Evolutionary conservation across 2,888 invertebrate species (phyloP), one percentile per base, ranked within the genome.

Genomic region (Rhingia rostrata): DNA sequence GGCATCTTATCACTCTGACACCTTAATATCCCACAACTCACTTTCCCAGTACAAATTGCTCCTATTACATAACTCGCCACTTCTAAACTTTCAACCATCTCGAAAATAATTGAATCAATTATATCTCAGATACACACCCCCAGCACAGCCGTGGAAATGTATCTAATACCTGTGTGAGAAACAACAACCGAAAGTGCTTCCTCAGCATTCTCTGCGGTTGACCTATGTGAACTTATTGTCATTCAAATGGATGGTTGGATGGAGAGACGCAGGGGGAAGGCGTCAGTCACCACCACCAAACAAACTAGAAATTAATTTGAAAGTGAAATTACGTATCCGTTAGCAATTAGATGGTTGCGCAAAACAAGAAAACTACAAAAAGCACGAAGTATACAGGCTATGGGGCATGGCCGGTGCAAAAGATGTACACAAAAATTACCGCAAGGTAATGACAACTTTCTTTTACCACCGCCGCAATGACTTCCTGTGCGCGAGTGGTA

Each of bases 241-340:
- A 67, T 69, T 69, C 79, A 69, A 79, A 7, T 35, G 6, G 7
- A 45, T 2, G 43, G 47, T 32, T 10, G 12, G 4, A 14, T 41
- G 6, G 35, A 41, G n/a, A 2, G 10, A 6, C 12, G 0, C 2
- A 9, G 30, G 7, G 6, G 10, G 14, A 30, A 22, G 22, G 22
- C 22, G 22, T 22, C 22, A 22, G 22, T 22, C 22, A 22, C 22
- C 22, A 22, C 22, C 33, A 32, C 33, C 10, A 7, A 9, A 43
- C 41, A 66, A 66, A 66, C 37, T 41, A 56, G 74, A 69, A 74
- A 84, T 60, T 74, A 73, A 78, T 83, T 84, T 84, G 74, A 84
- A 84, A 84, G 84, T 84, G 84, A 84, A 84, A 84, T 84, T 79
- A 84, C 79, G 74, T 84, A 66, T 84, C 66, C 75, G 66, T 75